Percentiles rank a stretch among this genome's conserved stretches.
phyloP scores from a whole-genome alignment of 2,797 vertebrate genomes.

The Darevskia nairensis region DNA sequence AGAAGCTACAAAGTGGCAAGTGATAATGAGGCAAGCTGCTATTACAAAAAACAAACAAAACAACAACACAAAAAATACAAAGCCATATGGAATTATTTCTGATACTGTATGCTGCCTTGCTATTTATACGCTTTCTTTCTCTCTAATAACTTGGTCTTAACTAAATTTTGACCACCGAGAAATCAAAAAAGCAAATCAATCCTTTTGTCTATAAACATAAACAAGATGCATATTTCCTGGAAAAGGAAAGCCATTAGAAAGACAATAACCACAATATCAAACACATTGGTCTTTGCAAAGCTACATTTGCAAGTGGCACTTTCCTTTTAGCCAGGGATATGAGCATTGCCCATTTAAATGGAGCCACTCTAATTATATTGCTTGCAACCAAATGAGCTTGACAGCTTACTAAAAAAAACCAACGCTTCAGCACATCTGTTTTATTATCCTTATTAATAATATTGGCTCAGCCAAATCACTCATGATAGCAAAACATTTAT shows the following conservation, averaged over 20 bases:
- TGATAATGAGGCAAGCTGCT: slow-evolving; percentile 67
- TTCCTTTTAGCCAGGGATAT: not conserved
- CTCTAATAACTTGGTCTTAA: slow-evolving; percentile 54
- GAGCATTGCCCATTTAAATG: not conserved
- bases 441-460: slow-evolving; percentile 14
- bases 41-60: slow-evolving; percentile 50
- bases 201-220: slow-evolving; percentile 25
- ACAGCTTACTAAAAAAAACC: slow-evolving; percentile 10
- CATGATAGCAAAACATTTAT: slow-evolving; percentile 7
- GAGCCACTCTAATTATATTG: not conserved
- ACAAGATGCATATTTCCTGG: slow-evolving; percentile 49
- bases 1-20: slow-evolving; percentile 65
- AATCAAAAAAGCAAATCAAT: slow-evolving; percentile 44
- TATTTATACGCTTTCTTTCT: slow-evolving; percentile 57
- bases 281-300: not conserved
- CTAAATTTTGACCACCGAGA: slow-evolving; percentile 53
- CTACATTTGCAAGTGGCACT: not conserved
- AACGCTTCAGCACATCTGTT: not conserved
- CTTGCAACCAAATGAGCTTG: not conserved
- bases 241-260: slow-evolving; percentile 35
- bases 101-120: slow-evolving; percentile 33
- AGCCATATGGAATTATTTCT: slow-evolving; percentile 44
- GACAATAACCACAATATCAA: slow-evolving; percentile 20
- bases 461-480: not conserved
- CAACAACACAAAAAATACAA: not conserved